Evolutionary conservation across 2,888 invertebrate genomes (phyloP), one percentile per base, ranked within the genome.

Genomic region (Rhingia campestris): DNA sequence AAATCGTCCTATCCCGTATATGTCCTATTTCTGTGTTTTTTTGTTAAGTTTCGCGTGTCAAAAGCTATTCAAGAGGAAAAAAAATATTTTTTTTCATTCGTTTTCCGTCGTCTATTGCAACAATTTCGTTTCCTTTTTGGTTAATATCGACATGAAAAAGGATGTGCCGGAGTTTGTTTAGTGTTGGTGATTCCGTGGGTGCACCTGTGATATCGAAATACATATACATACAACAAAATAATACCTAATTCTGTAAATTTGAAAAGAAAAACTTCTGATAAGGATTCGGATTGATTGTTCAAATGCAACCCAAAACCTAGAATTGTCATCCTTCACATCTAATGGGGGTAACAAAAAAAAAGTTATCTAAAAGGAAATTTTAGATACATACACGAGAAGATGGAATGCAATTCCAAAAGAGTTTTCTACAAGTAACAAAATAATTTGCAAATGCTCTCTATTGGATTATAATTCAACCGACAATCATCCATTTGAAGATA

Each of bases 21-120:
- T 22, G 22, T 22, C 22, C 22, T 22, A 22, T 22, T 22, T 22
- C 22, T 41, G 22, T 43, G 53, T 54, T 63, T 45, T 30, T 49
- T 49, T 30, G 30, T 37, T 4, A 22, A 47, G 35, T 70, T 53
- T 41, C 49, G 53, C 41, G 39, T 49, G 63, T 56, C 22, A 56
- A 64, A 64, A 64, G 73, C 73, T 64, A 56, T 64, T 53, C 14
- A 12, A n/a, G 39, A 9, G 7, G 47, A 22, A 22, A 47, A 47
- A 10, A 49, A 6, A 2, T 5, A n/a, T 45, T n/a, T 6, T 45
- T 6, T 14, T 45, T 12, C n/a, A 7, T 30, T 49, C 30, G 10
- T 30, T 49, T 49, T 22, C 30, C 10, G 22, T 9, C 6, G 4
- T 30, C 7, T 6, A 47, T 47, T 4, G 47, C 22, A 22, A 47